These are phyloP conservation scores for Hippolais icterina DNA, from an alignment of 2,113 vertebrate species.

Conservation along the genomic window DNA sequence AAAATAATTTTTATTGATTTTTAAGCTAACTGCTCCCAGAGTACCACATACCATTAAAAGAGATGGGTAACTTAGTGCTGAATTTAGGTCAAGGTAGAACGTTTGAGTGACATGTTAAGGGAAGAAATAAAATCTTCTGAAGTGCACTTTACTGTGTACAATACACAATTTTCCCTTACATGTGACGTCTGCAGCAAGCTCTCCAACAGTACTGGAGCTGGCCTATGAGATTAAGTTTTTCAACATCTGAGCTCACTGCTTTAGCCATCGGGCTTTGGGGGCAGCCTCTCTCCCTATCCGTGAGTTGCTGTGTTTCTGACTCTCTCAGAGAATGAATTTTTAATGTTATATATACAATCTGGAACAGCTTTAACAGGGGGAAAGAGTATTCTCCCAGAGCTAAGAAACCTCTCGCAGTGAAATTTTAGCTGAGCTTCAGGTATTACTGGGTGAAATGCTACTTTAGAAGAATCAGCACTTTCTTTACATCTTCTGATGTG, in stretches of 20 bases:
- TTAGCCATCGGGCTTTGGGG: neutral
- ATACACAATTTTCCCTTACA: neutral
- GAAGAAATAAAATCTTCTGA: neutral
- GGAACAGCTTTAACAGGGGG: neutral
- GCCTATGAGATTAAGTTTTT: neutral
- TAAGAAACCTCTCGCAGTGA: neutral
- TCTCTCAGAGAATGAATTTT: neutral
- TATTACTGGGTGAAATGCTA: neutral
- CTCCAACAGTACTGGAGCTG: neutral
- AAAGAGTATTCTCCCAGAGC: neutral
- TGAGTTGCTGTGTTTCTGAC: neutral
- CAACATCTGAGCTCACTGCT: neutral
- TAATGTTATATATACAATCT: neutral
- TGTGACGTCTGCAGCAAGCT: accelerated
- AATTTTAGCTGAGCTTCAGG: neutral
- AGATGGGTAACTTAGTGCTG: neutral
- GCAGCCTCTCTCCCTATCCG: neutral
- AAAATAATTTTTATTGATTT: neutral
- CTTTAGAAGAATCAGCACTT: neutral
- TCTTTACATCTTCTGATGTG: neutral
- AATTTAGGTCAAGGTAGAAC: neutral
- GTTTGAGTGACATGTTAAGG: neutral
- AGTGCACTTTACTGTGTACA: neutral
- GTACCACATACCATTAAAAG: neutral
- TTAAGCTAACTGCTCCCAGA: neutral